Percentiles rank a stretch among this genome's conserved stretches.
Evolutionary conservation across 23 tunicate species (phyloP).

Genomic region (Ciona savignyi): DNA sequence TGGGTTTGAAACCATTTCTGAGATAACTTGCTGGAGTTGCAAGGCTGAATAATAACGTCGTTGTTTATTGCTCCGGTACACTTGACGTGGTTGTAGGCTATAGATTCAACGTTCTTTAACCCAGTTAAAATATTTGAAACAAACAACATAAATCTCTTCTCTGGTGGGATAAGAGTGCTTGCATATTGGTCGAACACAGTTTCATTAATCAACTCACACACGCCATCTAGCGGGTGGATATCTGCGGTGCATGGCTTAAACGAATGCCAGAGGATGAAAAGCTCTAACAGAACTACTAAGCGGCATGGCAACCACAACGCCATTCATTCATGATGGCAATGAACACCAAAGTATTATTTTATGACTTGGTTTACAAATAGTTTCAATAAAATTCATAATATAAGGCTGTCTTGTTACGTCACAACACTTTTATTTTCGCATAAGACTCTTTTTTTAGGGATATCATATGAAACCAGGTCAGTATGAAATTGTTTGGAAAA

Average conservation of each 20-base stretch:
- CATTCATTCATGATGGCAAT: background rate
- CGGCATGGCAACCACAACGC: background rate
- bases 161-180: background rate
- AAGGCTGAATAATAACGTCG: background rate
- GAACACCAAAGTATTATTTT: background rate
- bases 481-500: no score
- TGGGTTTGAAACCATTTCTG: constrained; percentile 36
- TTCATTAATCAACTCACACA: background rate
- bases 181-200: background rate
- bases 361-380: no score
- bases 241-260: no score
- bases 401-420: no score
- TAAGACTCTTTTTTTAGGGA: no score
- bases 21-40: background rate
- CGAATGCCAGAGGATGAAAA: no score
- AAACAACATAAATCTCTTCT: background rate
- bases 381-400: no score
- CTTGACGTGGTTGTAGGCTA: background rate
- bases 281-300: background rate
- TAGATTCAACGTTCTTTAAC: background rate
- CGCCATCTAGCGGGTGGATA: background rate
- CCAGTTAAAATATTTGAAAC: background rate
- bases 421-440: no score
- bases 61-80: background rate
- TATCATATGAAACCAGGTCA: no score